Conservation (phyloP, 2,113 vertebrate species). For the Rhabdomys dilectus region DNA sequence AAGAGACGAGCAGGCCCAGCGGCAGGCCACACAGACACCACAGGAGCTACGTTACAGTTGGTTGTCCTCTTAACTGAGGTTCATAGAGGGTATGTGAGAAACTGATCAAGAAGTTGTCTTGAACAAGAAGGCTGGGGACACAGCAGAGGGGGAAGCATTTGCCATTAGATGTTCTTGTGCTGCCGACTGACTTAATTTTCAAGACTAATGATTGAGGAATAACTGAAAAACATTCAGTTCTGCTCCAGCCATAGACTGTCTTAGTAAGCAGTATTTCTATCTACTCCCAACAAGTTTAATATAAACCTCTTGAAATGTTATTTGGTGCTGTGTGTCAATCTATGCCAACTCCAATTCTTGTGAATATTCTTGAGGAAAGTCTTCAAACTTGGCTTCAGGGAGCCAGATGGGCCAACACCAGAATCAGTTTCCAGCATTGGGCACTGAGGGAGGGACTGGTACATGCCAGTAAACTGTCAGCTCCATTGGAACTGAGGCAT, state of each 20-base stretch:
- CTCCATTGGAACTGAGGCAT: neutral
- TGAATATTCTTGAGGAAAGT: neutral
- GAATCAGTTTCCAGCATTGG: neutral
- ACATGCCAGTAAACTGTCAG: neutral
- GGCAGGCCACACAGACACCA: neutral
- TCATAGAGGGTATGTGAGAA: neutral
- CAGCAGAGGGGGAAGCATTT: neutral
- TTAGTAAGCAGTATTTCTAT: neutral
- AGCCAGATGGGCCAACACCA: neutral
- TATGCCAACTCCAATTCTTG: neutral
- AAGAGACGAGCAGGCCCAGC: neutral
- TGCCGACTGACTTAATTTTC: neutral
- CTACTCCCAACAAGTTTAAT: neutral
- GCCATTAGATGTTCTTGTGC: neutral
- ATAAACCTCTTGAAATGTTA: neutral
- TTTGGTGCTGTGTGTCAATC: neutral
- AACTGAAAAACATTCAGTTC: neutral
- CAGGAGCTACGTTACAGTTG: neutral
- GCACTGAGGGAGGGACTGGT: neutral
- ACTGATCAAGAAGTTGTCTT: neutral
- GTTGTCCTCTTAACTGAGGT: neutral
- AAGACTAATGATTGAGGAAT: neutral
- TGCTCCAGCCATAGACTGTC: neutral
- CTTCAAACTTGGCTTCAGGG: neutral
- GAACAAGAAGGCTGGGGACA: neutral